Evolutionary conservation across 2,113 vertebrate species (phyloP).

Genomic region (Cyprinodon brontotheroides): DNA sequence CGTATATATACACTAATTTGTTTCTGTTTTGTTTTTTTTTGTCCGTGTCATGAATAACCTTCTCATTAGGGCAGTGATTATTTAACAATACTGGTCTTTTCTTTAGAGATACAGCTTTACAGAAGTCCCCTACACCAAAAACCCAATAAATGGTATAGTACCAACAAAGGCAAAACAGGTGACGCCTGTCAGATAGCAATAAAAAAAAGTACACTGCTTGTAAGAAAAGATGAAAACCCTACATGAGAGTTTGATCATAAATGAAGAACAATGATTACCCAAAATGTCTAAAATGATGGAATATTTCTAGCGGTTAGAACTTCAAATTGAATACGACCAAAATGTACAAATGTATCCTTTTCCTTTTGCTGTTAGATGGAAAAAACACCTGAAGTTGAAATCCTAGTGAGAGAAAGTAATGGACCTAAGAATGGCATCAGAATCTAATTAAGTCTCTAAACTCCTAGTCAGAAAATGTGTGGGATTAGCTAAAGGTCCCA

Average conservation of each 20-base stretch:
- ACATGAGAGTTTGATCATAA: not conserved
- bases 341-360: too few species aligned
- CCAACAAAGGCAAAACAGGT: not conserved
- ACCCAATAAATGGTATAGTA: not conserved
- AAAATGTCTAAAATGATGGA: too few species aligned
- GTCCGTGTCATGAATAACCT: conserved; percentile 4
- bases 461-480: too few species aligned
- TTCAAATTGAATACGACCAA: too few species aligned
- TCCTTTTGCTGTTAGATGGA: too few species aligned
- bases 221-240: not conserved
- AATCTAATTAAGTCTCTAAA: too few species aligned
- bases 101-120: not conserved
- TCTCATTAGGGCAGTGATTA: not conserved
- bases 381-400: too few species aligned
- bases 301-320: too few species aligned
- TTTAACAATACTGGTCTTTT: not conserved
- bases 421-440: too few species aligned
- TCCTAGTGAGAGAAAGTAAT: too few species aligned
- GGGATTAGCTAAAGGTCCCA: too few species aligned
- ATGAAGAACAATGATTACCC: too few species aligned
- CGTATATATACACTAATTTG: conserved; percentile 13
- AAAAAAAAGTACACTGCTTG: not conserved
- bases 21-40: not conserved
- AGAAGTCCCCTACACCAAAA: not conserved
- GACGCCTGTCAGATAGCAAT: not conserved